Evolutionary conservation across 2,113 vertebrate species (phyloP).

Genomic region (Irena cyanogastra): DNA sequence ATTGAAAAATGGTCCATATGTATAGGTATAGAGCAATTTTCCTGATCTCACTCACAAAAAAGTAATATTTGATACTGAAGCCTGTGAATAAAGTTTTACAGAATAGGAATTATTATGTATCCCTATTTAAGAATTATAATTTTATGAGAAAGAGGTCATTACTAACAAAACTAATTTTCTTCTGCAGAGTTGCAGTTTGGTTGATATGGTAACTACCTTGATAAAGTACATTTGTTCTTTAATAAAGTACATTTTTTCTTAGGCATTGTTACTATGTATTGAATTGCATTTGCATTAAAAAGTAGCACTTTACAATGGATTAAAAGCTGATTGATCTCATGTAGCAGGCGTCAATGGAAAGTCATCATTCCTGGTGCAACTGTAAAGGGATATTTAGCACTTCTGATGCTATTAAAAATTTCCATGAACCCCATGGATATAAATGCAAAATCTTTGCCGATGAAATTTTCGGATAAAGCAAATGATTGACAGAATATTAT

Average conservation of each 20-base stretch:
- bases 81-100: not conserved
- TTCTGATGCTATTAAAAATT: not conserved
- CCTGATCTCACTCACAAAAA: not conserved
- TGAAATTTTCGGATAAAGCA: not conserved
- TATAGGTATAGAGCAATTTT: not conserved
- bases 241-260: not conserved
- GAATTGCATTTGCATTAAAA: slow-evolving; percentile 27
- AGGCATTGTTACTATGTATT: not conserved
- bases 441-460: not conserved
- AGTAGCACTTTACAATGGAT: not conserved
- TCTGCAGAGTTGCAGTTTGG: not conserved
- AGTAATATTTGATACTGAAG: not conserved
- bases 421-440: not conserved
- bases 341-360: slow-evolving; percentile 4
- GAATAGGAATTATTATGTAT: not conserved
- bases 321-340: not conserved
- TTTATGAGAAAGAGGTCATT: slow-evolving; percentile 1
- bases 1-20: not conserved
- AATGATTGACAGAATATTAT: not conserved
- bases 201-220: slow-evolving; percentile 34
- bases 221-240: not conserved
- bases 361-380: not conserved
- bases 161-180: not conserved
- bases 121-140: not conserved
- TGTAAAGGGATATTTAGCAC: not conserved